Base-by-base conservation (phyloP, 2,113 vertebrate species). In the Xenopus laevis region DNA sequence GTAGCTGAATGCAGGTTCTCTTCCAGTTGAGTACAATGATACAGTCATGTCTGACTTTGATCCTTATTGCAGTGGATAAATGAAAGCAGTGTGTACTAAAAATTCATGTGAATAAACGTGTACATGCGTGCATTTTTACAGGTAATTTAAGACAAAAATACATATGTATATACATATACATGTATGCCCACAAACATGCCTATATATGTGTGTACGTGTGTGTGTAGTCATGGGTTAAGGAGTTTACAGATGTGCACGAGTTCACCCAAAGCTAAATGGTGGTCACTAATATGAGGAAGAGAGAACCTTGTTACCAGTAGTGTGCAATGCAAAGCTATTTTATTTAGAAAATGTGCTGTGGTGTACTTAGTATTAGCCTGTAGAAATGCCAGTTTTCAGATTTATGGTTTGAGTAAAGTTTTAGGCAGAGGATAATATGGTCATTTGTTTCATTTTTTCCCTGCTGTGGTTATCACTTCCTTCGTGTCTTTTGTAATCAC, bases 391-490 rank as follows among this genome's bases (percentile, higher is more conserved):
- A 13, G 47, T 50, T 10, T 50, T 50, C 10, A 1, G 3, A 13
- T 16, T 1, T 50, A 50, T 13, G 47, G 47, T 50, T 50, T 50
- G 6, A 50, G 15, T 50, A 50, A 12, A 50, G 47, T 50, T 50
- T 3, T 10, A 16, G 4, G 2, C 21, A 23, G 21, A 60, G 10
- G 9, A 60, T 23, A 10, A 27, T 27, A 60, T 60, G 13, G 58
- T 60, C 27, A 23, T 60, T 60, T 27, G 20, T 23, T 60, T 18
- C 18, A 60, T 60, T 21, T 40, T 23, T 27, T 4, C 23, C 23
- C 23, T 27, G 23, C 23, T 27, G 23, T 27, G 23, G 23, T 27
- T 17, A 44, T 62, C 13, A 75, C 73, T 75, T 75, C 47, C 65
- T 75, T 44, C 47, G 59, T 69, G 47, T 11, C 60, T 40, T 40